Evolutionary conservation across 2,113 vertebrate genomes (phyloP), one percentile per base, ranked within the genome.

Genomic region (Neomonachus schauinslandi): DNA sequence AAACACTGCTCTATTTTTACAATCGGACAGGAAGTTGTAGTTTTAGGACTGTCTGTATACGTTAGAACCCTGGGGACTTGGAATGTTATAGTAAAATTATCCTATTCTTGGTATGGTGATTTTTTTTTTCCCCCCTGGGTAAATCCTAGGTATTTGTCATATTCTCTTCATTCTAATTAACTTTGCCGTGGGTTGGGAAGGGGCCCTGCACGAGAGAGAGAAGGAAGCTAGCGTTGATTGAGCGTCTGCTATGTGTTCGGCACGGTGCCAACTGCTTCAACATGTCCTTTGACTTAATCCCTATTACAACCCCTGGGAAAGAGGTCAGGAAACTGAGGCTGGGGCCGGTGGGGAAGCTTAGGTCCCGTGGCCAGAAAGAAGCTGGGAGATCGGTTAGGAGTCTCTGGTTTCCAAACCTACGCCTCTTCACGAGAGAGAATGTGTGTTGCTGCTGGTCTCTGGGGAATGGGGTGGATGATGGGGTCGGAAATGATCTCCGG

Each of bases 331-430:
- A 42, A 7, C 39, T 0, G 69, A 77, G 71, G 81, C 69, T 1
- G 21, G 3, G 82, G 31, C 26, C 0, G 42, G 42, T 9, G 2
- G 18, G 9, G 61, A 7, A 15, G 4, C 72, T 21, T 10, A 0
- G 33, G 55, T 53, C 28, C 1, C 28, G 0, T 6, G 77, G 3
- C 59, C 1, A 0, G n/a, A 5, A 2, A 16, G 13, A n/a, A 36
- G 24, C 53, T 1, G 51, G 61, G 19, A 0, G 4, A 5, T 2
- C 3, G 1, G 0, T 11, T 11, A 7, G 0, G 11, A 28, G 11
- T 36, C 63, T 77, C 51, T 10, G n/a, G 39, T 33, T 24, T 57
- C 61, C 63, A 59, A 4, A 18, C 36, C 13, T 4, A 12, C 4
- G 19, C 57, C 59, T 39, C 26, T 51, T 3, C 11, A 1, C 0